phyloP scores from a whole-genome alignment of 2,113 vertebrate genomes.

The Rhinolophus ferrumequinum region DNA sequence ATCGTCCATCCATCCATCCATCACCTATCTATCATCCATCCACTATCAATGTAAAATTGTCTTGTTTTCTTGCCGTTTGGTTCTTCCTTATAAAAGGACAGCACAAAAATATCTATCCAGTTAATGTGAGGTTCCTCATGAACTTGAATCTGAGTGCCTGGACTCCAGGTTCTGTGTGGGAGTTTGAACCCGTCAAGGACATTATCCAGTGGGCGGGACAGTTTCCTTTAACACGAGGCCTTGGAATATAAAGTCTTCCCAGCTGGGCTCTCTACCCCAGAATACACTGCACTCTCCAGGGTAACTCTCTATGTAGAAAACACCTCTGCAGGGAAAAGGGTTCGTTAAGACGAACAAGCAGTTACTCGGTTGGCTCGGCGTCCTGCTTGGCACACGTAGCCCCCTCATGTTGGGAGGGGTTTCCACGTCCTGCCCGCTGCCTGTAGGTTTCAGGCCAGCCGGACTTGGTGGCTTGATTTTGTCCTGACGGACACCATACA shows the following conservation, averaged over 20 bases:
- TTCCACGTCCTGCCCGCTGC: too few species aligned
- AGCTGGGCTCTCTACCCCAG: rapidly evolving
- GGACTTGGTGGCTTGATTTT: too few species aligned
- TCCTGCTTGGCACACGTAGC: too few species aligned
- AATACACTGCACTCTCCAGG: rapidly evolving
- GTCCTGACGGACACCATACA: too few species aligned
- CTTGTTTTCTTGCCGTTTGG: neutral
- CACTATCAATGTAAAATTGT: neutral
- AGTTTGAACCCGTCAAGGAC: neutral
- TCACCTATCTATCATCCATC: neutral
- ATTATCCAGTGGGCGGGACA: neutral
- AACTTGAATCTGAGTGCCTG: neutral
- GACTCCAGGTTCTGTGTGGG: neutral
- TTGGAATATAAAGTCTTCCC: neutral
- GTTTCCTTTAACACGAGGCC: too few species aligned
- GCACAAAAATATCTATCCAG: rapidly evolving
- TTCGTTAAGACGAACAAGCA: neutral
- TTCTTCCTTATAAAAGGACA: neutral
- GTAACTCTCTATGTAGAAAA: neutral
- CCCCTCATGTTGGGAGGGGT: too few species aligned
- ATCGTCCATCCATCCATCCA: neutral
- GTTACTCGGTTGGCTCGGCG: too few species aligned
- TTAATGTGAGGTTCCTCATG: neutral
- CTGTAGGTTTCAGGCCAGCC: too few species aligned
- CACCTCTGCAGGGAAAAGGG: rapidly evolving